phyloP scores from a whole-genome alignment of 2,888 invertebrate species.

The Anorthoa munda region DNA sequence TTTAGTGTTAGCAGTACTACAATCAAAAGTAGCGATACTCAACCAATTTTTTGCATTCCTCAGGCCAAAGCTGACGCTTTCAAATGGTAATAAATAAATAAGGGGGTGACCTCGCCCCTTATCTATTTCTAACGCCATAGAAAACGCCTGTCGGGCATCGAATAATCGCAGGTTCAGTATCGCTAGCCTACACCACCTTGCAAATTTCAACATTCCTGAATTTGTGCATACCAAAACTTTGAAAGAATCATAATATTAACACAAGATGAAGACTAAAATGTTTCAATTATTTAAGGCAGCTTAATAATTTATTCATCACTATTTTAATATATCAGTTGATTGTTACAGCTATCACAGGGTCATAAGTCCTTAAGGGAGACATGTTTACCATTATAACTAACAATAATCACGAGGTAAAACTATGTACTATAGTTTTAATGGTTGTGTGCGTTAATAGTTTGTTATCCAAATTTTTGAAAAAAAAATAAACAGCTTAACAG shows the following conservation, averaged over 20 bases:
- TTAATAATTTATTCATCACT: constrained; percentile 37
- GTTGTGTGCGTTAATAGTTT: constrained; percentile 46
- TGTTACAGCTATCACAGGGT: constrained; percentile 64
- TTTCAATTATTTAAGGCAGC: constrained; percentile 56
- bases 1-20: not conserved
- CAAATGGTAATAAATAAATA: not conserved
- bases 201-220: constrained; percentile 14
- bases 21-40: constrained; percentile 37
- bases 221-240: constrained; percentile 34
- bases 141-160: not conserved
- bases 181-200: constrained; percentile 18
- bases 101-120: not conserved
- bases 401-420: constrained; percentile 61
- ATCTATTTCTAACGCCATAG: not conserved
- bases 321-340: constrained; percentile 54
- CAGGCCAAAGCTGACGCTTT: not conserved
- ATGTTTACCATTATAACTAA: constrained; percentile 57
- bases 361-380: constrained; percentile 50
- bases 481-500: constrained; percentile 9
- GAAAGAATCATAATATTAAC: not conserved
- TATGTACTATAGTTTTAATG: constrained; percentile 55
- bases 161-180: constrained; percentile 23
- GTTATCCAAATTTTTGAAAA: constrained; percentile 14
- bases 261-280: constrained; percentile 26
- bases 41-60: constrained; percentile 20